These are phyloP conservation scores for Diarsia rubi DNA, from an alignment of 2,888 invertebrate genomes.

Conservation along the genomic window DNA sequence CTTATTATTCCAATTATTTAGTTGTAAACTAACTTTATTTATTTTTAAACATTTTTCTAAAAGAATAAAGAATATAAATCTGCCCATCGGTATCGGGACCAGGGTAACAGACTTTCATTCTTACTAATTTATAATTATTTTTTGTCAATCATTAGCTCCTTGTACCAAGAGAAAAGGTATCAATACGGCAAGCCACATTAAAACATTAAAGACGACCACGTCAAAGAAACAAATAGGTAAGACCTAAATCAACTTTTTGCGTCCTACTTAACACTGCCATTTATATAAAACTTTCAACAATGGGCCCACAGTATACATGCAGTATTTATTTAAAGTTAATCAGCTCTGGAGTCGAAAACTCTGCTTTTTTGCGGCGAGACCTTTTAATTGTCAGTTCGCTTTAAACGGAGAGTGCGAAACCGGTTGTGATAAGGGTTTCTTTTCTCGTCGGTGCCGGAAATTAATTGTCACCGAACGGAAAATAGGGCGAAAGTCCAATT, in stretches of 20 bases:
- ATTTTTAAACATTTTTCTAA: no score
- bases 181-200: conserved; percentile 1
- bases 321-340: conserved; percentile 64
- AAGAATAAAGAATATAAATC: no score
- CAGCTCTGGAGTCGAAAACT: conserved; percentile 55
- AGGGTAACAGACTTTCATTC: no score
- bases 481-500: conserved; percentile 91
- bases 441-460: conserved; percentile 88
- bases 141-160: not conserved
- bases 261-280: conserved; percentile 52
- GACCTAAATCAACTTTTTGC: conserved; percentile 52
- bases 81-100: no score
- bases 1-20: no score
- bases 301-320: conserved; percentile 27
- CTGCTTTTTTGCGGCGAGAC: conserved; percentile 73
- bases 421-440: conserved; percentile 89
- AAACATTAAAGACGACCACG: conserved; percentile 14
- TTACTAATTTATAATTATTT: no score
- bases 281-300: conserved; percentile 65
- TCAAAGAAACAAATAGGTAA: conserved; percentile 49
- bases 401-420: conserved; percentile 84
- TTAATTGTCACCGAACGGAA: conserved; percentile 91
- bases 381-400: conserved; percentile 84
- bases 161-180: conserved; percentile 6
- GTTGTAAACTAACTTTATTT: no score